A percentile compares a stretch with the other conserved stretches of the same genome.
Conservation (phyloP, 2,888 invertebrate species). For the Trilocha varians region DNA sequence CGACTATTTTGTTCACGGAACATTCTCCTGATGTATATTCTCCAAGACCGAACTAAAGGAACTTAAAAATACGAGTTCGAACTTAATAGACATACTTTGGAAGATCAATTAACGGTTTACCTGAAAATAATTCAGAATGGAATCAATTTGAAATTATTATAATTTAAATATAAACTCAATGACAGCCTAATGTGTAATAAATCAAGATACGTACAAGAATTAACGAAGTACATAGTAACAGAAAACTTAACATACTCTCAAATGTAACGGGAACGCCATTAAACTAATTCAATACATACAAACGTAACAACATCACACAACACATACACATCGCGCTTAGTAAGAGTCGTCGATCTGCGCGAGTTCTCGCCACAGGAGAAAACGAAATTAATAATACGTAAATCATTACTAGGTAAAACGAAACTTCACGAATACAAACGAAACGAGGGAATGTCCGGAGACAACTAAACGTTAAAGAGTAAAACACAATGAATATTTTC, state of each 20-base stretch:
- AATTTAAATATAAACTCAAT: not conserved
- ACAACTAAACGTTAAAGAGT: not conserved
- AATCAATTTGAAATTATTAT: not conserved
- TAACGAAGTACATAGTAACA: not conserved
- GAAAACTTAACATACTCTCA: not conserved
- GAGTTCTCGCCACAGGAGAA: not conserved
- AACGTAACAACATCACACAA: not conserved
- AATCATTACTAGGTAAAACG: not conserved
- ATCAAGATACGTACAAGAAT: not conserved
- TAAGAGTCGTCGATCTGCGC: not conserved
- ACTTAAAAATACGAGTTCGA: too few species aligned
- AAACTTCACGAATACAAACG: not conserved
- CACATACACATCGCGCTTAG: not conserved
- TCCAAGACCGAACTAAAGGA: too few species aligned
- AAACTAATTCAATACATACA: not conserved
- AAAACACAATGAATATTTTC: not conserved
- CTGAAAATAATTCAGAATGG: not conserved
- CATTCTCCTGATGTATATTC: too few species aligned
- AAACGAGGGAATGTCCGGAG: not conserved
- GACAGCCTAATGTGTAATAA: not conserved
- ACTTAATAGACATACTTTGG: not conserved
- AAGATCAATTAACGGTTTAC: not conserved
- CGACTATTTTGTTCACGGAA: too few species aligned
- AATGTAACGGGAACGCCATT: not conserved
- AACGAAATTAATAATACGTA: not conserved